Evolutionary conservation across 2,797 vertebrate species (phyloP).

Genomic region (Chiropotes sagulatus): DNA sequence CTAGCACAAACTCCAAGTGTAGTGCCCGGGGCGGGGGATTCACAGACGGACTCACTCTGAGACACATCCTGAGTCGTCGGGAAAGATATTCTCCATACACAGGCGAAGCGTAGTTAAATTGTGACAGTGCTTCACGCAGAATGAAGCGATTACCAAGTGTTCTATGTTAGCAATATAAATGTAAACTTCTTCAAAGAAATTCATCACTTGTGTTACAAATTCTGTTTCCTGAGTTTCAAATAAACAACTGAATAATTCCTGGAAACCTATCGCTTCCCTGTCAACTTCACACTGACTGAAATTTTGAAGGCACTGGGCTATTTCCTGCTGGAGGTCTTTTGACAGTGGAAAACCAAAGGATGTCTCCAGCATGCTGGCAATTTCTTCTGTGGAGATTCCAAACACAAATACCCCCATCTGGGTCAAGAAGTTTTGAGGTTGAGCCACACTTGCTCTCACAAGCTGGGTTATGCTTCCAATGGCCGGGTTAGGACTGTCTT

Average conservation of each 20-base stretch:
- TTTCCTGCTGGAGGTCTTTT: background rate
- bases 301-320: background rate
- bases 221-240: background rate
- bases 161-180: background rate
- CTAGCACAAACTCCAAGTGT: no score
- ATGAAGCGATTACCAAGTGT: background rate
- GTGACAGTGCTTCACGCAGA: background rate
- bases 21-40: rapidly evolving
- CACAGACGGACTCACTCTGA: background rate
- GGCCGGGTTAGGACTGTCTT: rapidly evolving
- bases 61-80: rapidly evolving
- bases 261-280: rapidly evolving
- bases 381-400: background rate
- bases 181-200: background rate
- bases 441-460: rapidly evolving
- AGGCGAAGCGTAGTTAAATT: conserved; percentile 7
- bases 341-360: background rate
- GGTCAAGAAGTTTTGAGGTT: background rate
- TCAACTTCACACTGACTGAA: rapidly evolving
- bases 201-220: background rate
- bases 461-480: background rate
- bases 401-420: background rate
- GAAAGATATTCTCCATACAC: background rate
- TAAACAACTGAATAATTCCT: background rate
- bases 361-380: background rate